Evolutionary conservation across 2,888 invertebrate species (phyloP), one percentile per base, ranked within the genome.

Genomic region (Amiota communis): DNA sequence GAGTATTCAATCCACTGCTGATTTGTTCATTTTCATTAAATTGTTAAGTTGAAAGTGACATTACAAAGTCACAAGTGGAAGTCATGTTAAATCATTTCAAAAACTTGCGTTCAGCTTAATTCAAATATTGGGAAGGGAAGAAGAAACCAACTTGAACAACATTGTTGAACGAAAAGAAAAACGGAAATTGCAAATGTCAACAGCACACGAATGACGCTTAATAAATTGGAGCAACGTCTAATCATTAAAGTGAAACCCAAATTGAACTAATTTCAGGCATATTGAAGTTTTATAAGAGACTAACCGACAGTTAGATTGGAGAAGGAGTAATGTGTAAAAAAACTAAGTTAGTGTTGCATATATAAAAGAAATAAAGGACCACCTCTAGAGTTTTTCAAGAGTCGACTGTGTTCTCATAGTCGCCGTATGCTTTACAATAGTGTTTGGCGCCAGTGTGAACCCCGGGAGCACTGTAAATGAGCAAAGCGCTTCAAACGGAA

Each of bases 21-120:
- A 81, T 76, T 77, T 80, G 76, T 77, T 36, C 36, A 36, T 59
- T 82, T 78, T 78, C 84, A 82, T 81, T 81, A 77, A 76, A 75
- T 78, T 74, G 36, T 63, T 63, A n/a, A 20, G 36, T 20, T 17
- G 3, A 20, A 65, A 65, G 65, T 20, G 65, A 11, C 36, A 36
- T 49, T 49, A 49, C 65, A 59, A 20, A 59, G 59, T 20, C 59
- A 15, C 53, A 78, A 17, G 49, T 3, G 49, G 65, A 48, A 65
- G 77, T 78, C 78, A 76, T 80, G 72, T 80, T 84, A 76, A 80
- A 83, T 80, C 73, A 76, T 75, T 23, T 72, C 71, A 64, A 74
- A 78, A 75, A 67, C 72, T 23, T 20, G 4, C 1, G 9, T 59
- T 13, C 53, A 53, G 9, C 15, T 13, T 9, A 53, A 15, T n/a